Evolutionary conservation across 2,113 vertebrate genomes (phyloP).

Genomic region (Himantopus leucocephalus): DNA sequence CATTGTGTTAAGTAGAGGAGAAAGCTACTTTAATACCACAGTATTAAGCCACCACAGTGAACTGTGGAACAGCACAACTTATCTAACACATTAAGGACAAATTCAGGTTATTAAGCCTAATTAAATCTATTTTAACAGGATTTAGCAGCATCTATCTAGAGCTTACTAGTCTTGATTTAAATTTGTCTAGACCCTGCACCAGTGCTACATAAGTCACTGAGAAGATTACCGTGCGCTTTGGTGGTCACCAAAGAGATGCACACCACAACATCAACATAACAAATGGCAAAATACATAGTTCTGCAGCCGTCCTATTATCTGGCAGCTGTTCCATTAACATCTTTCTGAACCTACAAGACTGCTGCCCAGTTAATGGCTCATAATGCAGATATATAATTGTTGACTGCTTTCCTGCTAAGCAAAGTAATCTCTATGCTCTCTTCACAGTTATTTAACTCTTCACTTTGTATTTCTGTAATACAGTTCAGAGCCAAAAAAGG

Average conservation of each 20-base stretch:
- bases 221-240: not conserved
- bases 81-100: not conserved
- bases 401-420: not conserved
- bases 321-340: slow-evolving; percentile 42
- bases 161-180: not conserved
- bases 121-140: slow-evolving; percentile 1
- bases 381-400: not conserved
- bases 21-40: not conserved
- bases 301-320: not conserved
- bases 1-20: not conserved
- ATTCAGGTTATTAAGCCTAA: slow-evolving; percentile 10
- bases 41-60: not conserved
- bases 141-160: not conserved
- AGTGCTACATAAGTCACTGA: not conserved
- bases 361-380: slow-evolving; percentile 1
- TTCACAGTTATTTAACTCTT: not conserved
- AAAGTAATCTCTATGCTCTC: not conserved
- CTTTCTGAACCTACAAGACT: not conserved
- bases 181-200: not conserved
- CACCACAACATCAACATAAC: not conserved
- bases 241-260: not conserved
- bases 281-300: slow-evolving; percentile 5
- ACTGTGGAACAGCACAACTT: not conserved
- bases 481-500: not conserved
- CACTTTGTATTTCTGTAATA: not conserved